phyloP scores from a whole-genome alignment of 2,888 invertebrate genomes.

The Macrophya annulata region DNA sequence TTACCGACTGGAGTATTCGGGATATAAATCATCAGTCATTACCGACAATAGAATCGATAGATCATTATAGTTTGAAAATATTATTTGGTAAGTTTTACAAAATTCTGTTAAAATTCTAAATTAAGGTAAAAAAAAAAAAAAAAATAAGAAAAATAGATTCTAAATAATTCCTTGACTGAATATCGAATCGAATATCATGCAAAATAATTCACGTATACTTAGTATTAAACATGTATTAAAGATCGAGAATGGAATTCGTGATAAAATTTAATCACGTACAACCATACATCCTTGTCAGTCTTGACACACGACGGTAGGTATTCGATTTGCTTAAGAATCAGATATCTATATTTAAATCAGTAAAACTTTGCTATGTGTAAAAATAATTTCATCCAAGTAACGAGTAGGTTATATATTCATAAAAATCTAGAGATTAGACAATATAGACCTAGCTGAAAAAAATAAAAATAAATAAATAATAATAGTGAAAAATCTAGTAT shows the following conservation, averaged over 20 bases:
- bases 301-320: conserved; percentile 9
- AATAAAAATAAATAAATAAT: too few relatives aligned
- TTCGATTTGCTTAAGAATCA: conserved; percentile 43
- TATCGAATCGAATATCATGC: neutral
- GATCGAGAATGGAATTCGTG: neutral
- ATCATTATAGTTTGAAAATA: neutral
- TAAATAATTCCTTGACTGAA: neutral
- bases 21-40: neutral
- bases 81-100: neutral
- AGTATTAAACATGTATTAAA: neutral
- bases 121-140: too few relatives aligned
- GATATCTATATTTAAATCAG: neutral
- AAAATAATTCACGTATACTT: neutral
- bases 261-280: conserved; percentile 32
- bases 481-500: neutral
- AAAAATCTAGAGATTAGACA: neutral
- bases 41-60: neutral
- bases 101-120: neutral
- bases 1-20: neutral
- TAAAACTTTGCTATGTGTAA: conserved; percentile 4
- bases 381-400: neutral
- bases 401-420: neutral
- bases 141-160: neutral
- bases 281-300: conserved; percentile 17
- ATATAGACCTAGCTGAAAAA: neutral